These are phyloP conservation scores for Clusia tigrina DNA, from an alignment of 2,888 invertebrate genomes.

Conservation along the genomic window DNA sequence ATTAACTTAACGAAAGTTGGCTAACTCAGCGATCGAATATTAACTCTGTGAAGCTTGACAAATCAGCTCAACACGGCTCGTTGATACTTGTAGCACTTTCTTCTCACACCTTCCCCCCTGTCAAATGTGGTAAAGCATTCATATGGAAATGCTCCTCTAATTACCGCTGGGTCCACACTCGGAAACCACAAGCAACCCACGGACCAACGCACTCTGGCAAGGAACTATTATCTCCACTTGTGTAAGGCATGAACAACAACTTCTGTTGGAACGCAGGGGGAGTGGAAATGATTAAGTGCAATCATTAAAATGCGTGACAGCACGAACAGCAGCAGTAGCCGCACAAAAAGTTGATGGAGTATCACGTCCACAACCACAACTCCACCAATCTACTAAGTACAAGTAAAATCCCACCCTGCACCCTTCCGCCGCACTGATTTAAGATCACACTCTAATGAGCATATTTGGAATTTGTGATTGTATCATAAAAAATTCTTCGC, in stretches of 20 bases:
- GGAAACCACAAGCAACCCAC: not conserved
- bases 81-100: not conserved
- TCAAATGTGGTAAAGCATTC: not conserved
- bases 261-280: too few species aligned
- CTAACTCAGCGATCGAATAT: too few species aligned
- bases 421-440: too few species aligned
- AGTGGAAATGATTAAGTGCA: conserved; percentile 25
- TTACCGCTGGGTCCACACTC: not conserved
- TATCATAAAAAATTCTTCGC: too few species aligned
- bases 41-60: not conserved
- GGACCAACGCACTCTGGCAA: not conserved
- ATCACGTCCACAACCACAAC: too few species aligned
- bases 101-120: not conserved
- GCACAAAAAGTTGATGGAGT: too few species aligned
- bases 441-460: too few species aligned
- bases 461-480: too few species aligned
- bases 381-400: too few species aligned
- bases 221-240: not conserved
- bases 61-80: too few species aligned
- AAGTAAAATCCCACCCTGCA: too few species aligned
- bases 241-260: not conserved
- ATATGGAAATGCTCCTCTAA: not conserved
- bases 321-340: conserved; percentile 34
- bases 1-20: too few species aligned
- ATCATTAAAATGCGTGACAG: conserved; percentile 47